Evolutionary conservation across 2,888 invertebrate genomes (phyloP).

Genomic region (Iphiclides podalirius): DNA sequence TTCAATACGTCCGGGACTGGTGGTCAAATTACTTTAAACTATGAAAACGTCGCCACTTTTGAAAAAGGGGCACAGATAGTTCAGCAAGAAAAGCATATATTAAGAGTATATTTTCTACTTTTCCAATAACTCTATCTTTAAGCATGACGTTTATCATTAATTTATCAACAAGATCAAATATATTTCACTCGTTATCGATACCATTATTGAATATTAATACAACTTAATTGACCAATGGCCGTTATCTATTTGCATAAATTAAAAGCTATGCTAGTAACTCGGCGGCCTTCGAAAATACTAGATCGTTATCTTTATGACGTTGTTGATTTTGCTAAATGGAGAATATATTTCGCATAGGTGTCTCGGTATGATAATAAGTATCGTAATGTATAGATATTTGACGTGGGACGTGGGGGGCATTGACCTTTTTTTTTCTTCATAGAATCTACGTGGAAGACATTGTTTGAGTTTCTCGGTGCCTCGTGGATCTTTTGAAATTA

Average conservation of each 20-base stretch:
- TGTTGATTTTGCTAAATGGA: conserved; percentile 19
- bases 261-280: not conserved
- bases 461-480: too few relatives aligned
- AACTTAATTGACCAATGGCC: conserved; percentile 6
- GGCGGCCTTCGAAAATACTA: conserved; percentile 19
- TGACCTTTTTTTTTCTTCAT: conserved; percentile 13
- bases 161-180: conserved; percentile 9
- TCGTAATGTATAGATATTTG: conserved; percentile 3
- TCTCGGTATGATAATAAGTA: conserved; percentile 7
- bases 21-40: too few relatives aligned
- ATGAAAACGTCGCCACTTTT: too few relatives aligned
- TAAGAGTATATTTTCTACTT: too few relatives aligned
- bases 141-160: too few relatives aligned
- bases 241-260: conserved; percentile 21
- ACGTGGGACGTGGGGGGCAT: conserved; percentile 9
- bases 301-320: conserved; percentile 10
- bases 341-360: conserved; percentile 10
- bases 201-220: conserved; percentile 19
- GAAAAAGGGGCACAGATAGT: too few relatives aligned
- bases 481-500: too few relatives aligned
- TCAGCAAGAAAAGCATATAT: too few relatives aligned
- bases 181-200: conserved; percentile 15
- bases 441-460: too few relatives aligned
- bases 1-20: too few relatives aligned
- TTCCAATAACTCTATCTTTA: too few relatives aligned